Conservation (phyloP, 1,140 invertebrate species). For the Drosophila triauraria region DNA sequence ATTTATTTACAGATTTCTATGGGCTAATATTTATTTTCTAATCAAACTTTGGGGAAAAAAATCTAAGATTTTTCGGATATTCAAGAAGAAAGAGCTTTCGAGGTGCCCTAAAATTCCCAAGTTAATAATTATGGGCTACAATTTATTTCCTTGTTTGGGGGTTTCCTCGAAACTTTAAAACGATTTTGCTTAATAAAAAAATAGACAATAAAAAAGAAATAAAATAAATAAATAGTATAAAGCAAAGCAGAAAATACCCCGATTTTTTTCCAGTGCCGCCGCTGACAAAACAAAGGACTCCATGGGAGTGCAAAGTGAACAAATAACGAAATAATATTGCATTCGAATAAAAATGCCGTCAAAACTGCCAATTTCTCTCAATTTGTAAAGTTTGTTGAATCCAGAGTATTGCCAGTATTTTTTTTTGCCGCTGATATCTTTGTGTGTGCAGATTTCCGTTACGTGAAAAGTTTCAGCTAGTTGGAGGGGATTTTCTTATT, state of each 20-base stretch:
- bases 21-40: no score
- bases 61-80: no score
- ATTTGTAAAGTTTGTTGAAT: constrained; percentile 46
- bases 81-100: no score
- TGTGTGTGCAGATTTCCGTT: constrained; percentile 24
- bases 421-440: constrained; percentile 11
- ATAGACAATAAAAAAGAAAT: no score
- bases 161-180: no score
- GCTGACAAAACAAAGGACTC: constrained; percentile 22
- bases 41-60: no score
- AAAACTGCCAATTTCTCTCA: constrained; percentile 52
- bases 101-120: no score
- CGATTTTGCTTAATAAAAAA: no score
- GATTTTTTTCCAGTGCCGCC: background rate
- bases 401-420: constrained; percentile 5
- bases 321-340: constrained; percentile 49
- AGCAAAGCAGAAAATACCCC: background rate
- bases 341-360: constrained; percentile 48
- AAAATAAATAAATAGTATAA: background rate
- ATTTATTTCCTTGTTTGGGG: no score
- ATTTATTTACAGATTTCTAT: no score
- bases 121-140: no score
- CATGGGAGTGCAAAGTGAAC: constrained; percentile 17
- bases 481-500: constrained; percentile 6
- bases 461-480: constrained; percentile 32